Evolutionary conservation across 2,888 invertebrate species (phyloP), one percentile per base, ranked within the genome.

Genomic region (Hirtodrosophila trivittata): DNA sequence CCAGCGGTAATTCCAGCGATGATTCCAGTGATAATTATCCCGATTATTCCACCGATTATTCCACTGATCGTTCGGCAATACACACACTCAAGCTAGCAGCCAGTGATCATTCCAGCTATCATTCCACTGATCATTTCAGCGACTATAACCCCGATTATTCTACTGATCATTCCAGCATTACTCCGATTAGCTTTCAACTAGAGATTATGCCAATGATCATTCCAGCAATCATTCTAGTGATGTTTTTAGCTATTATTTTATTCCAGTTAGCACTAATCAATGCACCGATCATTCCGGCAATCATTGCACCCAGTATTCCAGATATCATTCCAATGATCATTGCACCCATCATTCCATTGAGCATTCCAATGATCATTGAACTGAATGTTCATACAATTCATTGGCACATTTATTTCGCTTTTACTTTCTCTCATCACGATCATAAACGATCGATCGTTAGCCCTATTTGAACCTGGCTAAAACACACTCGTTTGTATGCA

Each of bases 401-500:
- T 32, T 16, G 42, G 47, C 57, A 63, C 37, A 37, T 13, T 41
- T 14, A 55, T 43, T 47, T 66, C n/a, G 59, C 49, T 43, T 47
- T 62, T 66, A 52, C 50, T 70, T 70, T 73, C 73, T 28, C 66
- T 46, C 28, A 35, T 55, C 38, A 35, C 35, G 41, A 54, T 46
- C 41, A 43, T 9, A 9, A 25, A 10, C 25, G 26, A 16, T 13
- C 30, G 45, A 51, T 42, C 46, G 28, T 47, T 41, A 46, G 54
- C 49, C 18, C 33, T 25, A 18, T 33, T 33, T 46, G 33, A 14
- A 60, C 41, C 32, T 64, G 73, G 58, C 60, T 52, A 58, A 59
- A 51, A 46, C 45, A 9, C 43, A 28, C 2, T 21, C 60, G 65
- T 83, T 78, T 65, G 66, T 78, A 82, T 78, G 78, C 86, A 73